These are phyloP conservation scores for Dermatophagoides farinae DNA, from an alignment of 1,140 invertebrate genomes.

Conservation along the genomic window DNA sequence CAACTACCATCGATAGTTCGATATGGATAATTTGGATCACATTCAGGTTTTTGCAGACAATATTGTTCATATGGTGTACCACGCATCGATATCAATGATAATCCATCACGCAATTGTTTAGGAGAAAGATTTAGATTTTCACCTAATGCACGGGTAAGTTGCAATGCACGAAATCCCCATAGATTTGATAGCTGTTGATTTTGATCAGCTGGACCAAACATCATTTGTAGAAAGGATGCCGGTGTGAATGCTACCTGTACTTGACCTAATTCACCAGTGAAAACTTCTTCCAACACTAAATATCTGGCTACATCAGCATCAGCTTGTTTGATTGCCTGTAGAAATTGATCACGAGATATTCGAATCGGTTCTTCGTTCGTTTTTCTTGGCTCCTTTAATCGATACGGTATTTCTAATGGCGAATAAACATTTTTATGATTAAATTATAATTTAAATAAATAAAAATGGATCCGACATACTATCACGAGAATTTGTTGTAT, in stretches of 20 bases:
- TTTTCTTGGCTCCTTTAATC: neutral
- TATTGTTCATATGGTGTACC: neutral
- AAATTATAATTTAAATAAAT: neutral
- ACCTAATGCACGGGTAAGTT: neutral
- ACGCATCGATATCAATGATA: neutral
- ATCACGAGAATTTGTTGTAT: neutral
- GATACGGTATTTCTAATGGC: neutral
- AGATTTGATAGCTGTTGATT: neutral
- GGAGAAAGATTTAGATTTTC: neutral
- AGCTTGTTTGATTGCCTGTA: neutral
- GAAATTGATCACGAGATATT: neutral
- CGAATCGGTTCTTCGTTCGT: neutral
- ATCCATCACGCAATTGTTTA: conserved; percentile 9
- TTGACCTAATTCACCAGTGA: neutral
- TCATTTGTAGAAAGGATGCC: conserved; percentile 10
- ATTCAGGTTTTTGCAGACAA: conserved; percentile 3
- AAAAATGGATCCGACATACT: neutral
- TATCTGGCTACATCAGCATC: neutral
- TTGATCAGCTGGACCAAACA: conserved; percentile 10
- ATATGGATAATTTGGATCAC: conserved; percentile 24
- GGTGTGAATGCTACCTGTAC: conserved; percentile 9
- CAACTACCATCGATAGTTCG: conserved; percentile 47
- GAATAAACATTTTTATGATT: neutral
- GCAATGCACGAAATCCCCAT: neutral
- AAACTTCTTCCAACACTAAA: neutral